A percentile compares a stretch with the other conserved stretches of the same genome.
Conservation (phyloP, 2,113 vertebrate species). For the Calypte anna region DNA sequence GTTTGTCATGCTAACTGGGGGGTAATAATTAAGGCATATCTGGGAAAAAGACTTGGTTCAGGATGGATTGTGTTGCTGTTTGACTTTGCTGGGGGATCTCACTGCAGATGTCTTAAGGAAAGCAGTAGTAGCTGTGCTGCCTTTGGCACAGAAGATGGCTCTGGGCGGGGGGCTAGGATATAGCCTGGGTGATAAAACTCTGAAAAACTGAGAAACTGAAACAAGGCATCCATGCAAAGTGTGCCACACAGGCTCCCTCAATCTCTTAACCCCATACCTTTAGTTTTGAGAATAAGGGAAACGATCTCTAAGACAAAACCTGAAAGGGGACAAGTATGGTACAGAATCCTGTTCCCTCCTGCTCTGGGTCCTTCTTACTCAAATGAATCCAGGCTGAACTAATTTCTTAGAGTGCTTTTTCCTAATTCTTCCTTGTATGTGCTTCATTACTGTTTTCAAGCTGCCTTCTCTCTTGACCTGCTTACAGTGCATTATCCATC, state of each 20-base stretch:
- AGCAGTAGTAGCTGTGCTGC: neutral
- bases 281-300: neutral
- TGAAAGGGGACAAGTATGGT: neutral
- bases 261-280: neutral
- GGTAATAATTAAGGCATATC: accelerated
- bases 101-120: neutral
- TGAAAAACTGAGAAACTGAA: neutral
- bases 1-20: too few species aligned
- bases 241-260: neutral
- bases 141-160: neutral
- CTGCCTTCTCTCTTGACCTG: slow-evolving; percentile 52
- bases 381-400: neutral
- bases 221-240: neutral
- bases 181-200: neutral
- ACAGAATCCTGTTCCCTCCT: neutral
- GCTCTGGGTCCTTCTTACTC: neutral
- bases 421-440: slow-evolving; percentile 30
- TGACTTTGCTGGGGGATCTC: neutral
- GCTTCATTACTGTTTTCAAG: slow-evolving; percentile 25
- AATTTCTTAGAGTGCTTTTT: slow-evolving; percentile 65
- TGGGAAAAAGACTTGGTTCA: neutral
- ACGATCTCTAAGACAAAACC: neutral
- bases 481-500: slow-evolving; percentile 35
- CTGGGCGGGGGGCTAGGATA: accelerated
- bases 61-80: neutral